Base-by-base conservation (phyloP, 2,113 vertebrate species). In the Taxidea taxus region DNA sequence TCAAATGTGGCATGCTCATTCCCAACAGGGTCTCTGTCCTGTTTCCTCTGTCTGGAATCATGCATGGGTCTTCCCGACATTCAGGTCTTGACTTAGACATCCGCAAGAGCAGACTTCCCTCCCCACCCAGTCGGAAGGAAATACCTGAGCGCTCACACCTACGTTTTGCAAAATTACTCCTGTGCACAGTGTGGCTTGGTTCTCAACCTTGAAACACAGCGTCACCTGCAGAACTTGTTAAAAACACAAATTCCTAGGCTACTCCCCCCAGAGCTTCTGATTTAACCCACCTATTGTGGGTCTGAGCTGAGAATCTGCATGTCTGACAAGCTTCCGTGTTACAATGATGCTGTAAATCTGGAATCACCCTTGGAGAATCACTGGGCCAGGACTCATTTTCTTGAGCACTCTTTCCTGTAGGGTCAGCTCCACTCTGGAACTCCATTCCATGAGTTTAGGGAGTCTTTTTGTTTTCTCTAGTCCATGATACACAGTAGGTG, bases 21-120 rank as follows among this genome's bases (percentile, higher is more conserved):
- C 49, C 77, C 80, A 91, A 1, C 20, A 47, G 37, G 18, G 77
- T 34, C 68, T 84, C 10, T 42, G 20, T 87, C 37, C 77, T 87
- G 23, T 51, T 49, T 5, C 78, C 6, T 93, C 72, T 92, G 4
- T 83, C 29, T 60, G 54, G 27, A 97, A 80, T 37, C 29, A 70
- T 2, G 14, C 37, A 47, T 91, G 42, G 21, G 1, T 84, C 86
- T 95, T 93, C 83, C 56, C 89, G 64, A 95, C 49, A 58, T 91
- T 83, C 51, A 64, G 14, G 60, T 81, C 20, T 18, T 70, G 39
- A 94, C 15, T 92, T 87, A 90, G 49, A 94, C 23, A n/a, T 56
- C 86, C 88, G 15, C 49, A 14, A 49, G 12, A 58, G 16, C 95
- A 18, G 75, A 0, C 78, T 84, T 92, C 85, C 37, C 37, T 31